phyloP scores from a whole-genome alignment of 2,113 vertebrate genomes.

The Spermophilus dauricus region DNA sequence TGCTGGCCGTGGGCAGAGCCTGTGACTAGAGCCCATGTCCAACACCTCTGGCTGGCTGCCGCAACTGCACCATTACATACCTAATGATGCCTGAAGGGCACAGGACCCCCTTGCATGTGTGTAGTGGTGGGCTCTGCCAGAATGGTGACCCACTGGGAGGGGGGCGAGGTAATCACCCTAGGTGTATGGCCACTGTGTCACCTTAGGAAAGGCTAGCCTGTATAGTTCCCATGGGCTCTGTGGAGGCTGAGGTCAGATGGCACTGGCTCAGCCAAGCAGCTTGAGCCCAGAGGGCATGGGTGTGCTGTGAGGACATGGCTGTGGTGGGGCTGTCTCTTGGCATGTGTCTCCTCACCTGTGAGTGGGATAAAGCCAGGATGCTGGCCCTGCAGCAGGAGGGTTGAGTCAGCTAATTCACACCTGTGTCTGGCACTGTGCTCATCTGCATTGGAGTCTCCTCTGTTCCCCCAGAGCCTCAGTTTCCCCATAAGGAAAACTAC shows the following conservation, averaged over 20 bases:
- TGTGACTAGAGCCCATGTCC: neutral
- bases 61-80: fast-evolving
- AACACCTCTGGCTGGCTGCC: neutral
- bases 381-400: fast-evolving
- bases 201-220: neutral
- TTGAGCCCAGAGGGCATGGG: neutral
- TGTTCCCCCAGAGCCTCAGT: fast-evolving
- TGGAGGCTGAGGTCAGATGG: neutral
- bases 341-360: fast-evolving
- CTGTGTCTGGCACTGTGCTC: fast-evolving
- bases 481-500: fast-evolving
- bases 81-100: neutral
- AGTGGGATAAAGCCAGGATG: no score
- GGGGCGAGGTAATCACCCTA: neutral
- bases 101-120: no score
- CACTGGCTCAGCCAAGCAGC: neutral
- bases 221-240: neutral
- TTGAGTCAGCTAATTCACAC: neutral
- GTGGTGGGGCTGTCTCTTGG: neutral
- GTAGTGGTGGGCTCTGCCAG: neutral
- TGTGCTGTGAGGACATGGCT: fast-evolving
- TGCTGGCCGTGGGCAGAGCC: fast-evolving
- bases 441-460: fast-evolving
- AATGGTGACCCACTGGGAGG: neutral
- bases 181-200: no score